Evolutionary conservation across 2,888 invertebrate species (phyloP), one percentile per base, ranked within the genome.

Genomic region (Unio pictorum): DNA sequence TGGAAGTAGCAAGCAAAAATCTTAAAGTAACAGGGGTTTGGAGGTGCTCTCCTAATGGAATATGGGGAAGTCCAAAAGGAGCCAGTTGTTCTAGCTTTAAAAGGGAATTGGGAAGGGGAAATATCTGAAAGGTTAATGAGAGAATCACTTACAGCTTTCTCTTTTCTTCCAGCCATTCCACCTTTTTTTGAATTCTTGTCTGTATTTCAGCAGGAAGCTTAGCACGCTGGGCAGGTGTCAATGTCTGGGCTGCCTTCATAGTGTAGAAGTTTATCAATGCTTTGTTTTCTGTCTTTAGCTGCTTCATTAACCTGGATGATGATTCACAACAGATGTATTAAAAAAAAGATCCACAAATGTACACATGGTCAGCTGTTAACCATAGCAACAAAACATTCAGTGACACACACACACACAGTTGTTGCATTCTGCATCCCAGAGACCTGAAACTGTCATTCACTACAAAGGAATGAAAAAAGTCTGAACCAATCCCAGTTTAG

Each of bases 151-250:
- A 88, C 88, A 89, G 26, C 68, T 84, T 86, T 58, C 78, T 79
- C 72, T 83, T 86, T 64, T 88, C 86, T 67, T 86, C 83, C 55
- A 86, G 56, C 0, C 73, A 34, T 7, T 93, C 93, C 76, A 94
- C 95, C 86, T 95, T 95, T 69, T 84, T 84, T 63, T 79, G 73
- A 68, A 90, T 84, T 56, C 82, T 77, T 8, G 85, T 85, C 66
- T 81, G 84, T 8, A 90, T 73, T 7, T 83, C 80, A 20, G 72
- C 71, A 0, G 88, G 87, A 20, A 89, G 76, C 61, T 79, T 81
- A 23, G 81, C 79, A 61, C 84, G 75, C 79, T 89, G 88, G 34
- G 74, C 63, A 17, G 81, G 75, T 6, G 83, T 79, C 61, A 89
- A 74, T 20, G 85, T 80, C 60, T 79, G 73, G 26, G 85, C 86